These are phyloP conservation scores for Bicyclus anynana DNA, from an alignment of 1,140 invertebrate species.

Conservation along the genomic window DNA sequence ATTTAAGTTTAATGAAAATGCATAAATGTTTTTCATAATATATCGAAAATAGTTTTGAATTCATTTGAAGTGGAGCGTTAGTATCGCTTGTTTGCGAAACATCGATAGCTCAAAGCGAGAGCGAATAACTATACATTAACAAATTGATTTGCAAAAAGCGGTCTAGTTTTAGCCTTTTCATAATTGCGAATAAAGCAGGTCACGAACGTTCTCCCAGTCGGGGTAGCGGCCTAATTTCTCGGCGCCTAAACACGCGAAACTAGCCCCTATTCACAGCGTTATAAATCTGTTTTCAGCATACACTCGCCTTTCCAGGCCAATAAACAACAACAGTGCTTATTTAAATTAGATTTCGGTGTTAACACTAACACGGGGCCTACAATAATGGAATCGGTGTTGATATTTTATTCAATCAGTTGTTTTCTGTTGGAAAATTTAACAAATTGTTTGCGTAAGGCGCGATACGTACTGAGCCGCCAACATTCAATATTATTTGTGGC, in stretches of 20 bases:
- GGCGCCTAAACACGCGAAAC: conserved; percentile 15
- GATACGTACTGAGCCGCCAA: not conserved
- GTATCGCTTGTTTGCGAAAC: not conserved
- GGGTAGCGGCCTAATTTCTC: conserved; percentile 33
- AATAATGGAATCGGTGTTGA: conserved; percentile 33
- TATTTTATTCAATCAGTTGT: conserved; percentile 33
- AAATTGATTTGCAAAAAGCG: conserved; percentile 37
- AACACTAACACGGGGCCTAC: conserved; percentile 27
- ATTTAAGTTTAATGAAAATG: no score
- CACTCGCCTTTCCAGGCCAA: conserved; percentile 22
- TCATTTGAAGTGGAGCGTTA: not conserved
- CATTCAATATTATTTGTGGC: not conserved
- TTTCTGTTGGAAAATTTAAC: conserved; percentile 7
- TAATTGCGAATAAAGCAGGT: conserved; percentile 41
- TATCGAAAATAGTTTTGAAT: not conserved
- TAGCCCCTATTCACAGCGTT: conserved; percentile 17
- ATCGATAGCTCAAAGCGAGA: not conserved
- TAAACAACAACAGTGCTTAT: conserved; percentile 35
- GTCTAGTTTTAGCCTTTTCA: conserved; percentile 38
- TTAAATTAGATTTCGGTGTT: conserved; percentile 44
- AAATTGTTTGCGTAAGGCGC: no score
- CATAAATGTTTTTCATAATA: no score
- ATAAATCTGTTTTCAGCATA: conserved; percentile 19
- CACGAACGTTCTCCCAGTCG: conserved; percentile 29
- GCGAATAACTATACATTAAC: conserved; percentile 17